Conservation (phyloP, 2,113 vertebrate genomes). For the Scolopax mira region DNA sequence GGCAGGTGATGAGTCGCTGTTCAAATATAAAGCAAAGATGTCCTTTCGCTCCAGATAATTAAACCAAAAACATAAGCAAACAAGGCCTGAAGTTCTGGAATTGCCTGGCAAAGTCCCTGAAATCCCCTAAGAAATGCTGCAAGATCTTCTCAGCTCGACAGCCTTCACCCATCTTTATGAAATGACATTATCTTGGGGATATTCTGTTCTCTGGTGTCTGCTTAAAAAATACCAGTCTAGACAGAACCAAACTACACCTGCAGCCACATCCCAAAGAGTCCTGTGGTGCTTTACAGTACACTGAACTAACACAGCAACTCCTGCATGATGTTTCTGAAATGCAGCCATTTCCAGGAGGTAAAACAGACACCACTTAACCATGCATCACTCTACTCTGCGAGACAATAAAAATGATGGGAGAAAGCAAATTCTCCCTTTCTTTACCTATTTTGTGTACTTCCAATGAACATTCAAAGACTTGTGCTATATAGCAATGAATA, state of each 20-base stretch:
- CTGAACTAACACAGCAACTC: neutral
- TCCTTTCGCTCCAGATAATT: constrained; percentile 46
- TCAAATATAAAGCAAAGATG: constrained; percentile 45
- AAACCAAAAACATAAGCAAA: constrained; percentile 21
- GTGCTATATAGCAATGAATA: neutral
- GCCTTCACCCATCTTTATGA: neutral
- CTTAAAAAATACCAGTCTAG: neutral
- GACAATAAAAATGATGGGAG: neutral
- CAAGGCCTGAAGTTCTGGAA: constrained; percentile 8
- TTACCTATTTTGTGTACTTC: neutral
- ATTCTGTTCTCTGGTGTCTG: neutral
- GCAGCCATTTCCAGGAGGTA: neutral
- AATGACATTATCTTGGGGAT: neutral
- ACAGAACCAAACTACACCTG: neutral
- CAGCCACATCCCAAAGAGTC: neutral
- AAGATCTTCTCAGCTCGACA: neutral
- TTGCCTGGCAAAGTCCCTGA: neutral
- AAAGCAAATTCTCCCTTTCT: neutral
- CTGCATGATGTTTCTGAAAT: neutral
- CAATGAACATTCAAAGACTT: neutral
- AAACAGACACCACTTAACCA: neutral
- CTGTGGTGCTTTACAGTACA: neutral
- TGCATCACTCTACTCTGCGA: neutral
- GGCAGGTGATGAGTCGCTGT: constrained; percentile 10
- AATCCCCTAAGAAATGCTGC: neutral